Percentiles rank a stretch among this genome's conserved stretches.
Evolutionary conservation across 53 echinoderm and acorn worm genomes (phyloP).

Genomic region (Arbacia lixula): DNA sequence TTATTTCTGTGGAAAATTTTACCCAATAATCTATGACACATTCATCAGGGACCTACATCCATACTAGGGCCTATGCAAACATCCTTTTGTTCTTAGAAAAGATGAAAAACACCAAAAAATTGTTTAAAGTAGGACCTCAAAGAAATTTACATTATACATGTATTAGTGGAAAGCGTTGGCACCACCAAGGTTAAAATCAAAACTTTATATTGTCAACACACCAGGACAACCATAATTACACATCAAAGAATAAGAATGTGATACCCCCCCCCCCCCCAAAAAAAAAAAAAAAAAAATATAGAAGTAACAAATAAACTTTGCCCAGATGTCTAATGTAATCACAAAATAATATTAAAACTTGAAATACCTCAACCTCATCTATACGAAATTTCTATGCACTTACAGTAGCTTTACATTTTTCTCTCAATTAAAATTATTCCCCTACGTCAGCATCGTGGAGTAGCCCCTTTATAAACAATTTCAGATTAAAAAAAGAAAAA

Average conservation of each 20-base stretch:
- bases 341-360: constrained; percentile 16
- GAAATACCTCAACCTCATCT: constrained; percentile 17
- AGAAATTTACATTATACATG: constrained; percentile 6
- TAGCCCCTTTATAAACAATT: constrained; percentile 2
- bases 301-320: background rate
- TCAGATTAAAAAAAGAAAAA: background rate
- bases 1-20: too few species aligned
- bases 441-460: constrained; percentile 1
- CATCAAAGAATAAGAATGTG: background rate
- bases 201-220: constrained; percentile 11
- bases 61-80: too few species aligned
- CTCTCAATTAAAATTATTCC: constrained; percentile 8
- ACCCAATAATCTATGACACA: too few species aligned
- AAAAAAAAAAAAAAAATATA: too few species aligned
- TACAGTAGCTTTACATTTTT: background rate
- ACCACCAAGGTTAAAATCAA: constrained; percentile 16
- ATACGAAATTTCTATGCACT: background rate
- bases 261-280: too few species aligned
- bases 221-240: constrained; percentile 10
- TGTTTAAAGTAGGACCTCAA: constrained; percentile 16
- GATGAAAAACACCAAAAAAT: background rate
- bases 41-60: too few species aligned
- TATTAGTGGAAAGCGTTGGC: constrained; percentile 11
- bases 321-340: background rate
- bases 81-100: background rate